phyloP scores from a whole-genome alignment of 1,140 invertebrate genomes.

The Drosophila sp. region DNA sequence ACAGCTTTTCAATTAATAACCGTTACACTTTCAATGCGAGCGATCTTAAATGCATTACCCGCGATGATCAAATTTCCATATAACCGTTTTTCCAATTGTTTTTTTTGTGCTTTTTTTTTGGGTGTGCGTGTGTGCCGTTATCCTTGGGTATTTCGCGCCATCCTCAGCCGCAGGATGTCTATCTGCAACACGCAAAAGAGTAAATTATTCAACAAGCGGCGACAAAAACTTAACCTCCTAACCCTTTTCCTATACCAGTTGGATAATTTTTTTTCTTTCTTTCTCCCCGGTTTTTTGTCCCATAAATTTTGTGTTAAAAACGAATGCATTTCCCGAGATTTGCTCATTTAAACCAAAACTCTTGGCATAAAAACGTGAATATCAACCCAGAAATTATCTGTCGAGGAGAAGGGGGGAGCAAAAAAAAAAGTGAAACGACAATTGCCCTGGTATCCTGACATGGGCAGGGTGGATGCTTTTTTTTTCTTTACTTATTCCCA shows the following conservation, averaged over 20 bases:
- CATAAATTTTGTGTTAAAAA: conserved; percentile 82
- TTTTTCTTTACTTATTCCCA: conserved; percentile 33
- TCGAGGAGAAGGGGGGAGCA: neutral
- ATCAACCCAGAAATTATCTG: conserved; percentile 51
- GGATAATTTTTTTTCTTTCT: neutral
- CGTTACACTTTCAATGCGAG: conserved; percentile 32
- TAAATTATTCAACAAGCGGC: conserved; percentile 40
- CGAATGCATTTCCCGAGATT: conserved; percentile 65
- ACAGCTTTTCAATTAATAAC: conserved; percentile 19
- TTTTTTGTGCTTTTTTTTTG: conserved; percentile 12
- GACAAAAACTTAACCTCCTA: conserved; percentile 20
- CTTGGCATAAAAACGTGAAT: conserved; percentile 47
- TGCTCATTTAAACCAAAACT: conserved; percentile 80
- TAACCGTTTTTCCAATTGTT: conserved; percentile 12
- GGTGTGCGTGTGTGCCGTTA: too few species aligned
- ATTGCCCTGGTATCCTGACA: conserved; percentile 67
- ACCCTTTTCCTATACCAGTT: conserved; percentile 44
- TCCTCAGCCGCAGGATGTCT: conserved; percentile 56
- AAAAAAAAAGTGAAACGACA: conserved; percentile 53
- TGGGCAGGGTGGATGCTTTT: conserved; percentile 21
- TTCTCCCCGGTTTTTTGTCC: neutral
- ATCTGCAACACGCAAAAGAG: conserved; percentile 72
- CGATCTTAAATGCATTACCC: conserved; percentile 6
- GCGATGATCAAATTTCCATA: conserved; percentile 54
- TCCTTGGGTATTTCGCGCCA: conserved; percentile 14